Percentiles rank a stretch among this genome's conserved stretches.
Conservation (phyloP, 2,797 vertebrate species). For the Botia kubotai region DNA sequence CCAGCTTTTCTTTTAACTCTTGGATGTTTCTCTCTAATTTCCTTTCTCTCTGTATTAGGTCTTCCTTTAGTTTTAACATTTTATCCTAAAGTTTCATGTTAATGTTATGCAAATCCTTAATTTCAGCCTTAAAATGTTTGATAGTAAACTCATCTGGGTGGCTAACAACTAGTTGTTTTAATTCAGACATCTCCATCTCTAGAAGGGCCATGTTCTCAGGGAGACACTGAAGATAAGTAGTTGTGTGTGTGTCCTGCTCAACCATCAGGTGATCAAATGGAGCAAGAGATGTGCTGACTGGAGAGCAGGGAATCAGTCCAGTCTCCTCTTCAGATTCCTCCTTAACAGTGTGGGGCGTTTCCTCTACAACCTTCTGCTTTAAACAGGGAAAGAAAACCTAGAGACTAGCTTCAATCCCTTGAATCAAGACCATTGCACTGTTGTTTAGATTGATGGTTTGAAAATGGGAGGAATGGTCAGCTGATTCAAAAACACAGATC, state of each 20-base stretch:
- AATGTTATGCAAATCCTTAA: not conserved
- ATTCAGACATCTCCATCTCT: not conserved
- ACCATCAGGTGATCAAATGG: too few species aligned
- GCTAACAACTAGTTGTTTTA: not conserved
- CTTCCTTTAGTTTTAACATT: not conserved
- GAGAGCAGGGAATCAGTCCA: too few species aligned
- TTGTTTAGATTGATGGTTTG: not conserved
- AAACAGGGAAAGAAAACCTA: too few species aligned
- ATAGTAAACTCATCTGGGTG: not conserved
- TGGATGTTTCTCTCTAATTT: not conserved
- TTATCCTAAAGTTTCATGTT: not conserved
- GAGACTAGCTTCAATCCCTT: not conserved
- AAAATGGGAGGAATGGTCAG: not conserved
- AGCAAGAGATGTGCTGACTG: too few species aligned
- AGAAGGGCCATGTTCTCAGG: not conserved
- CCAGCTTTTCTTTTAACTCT: not conserved
- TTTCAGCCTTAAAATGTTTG: not conserved
- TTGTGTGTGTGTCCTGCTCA: not conserved
- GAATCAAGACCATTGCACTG: not conserved
- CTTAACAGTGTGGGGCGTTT: too few species aligned
- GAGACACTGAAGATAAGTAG: not conserved
- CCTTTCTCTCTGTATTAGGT: not conserved
- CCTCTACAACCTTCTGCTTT: too few species aligned
- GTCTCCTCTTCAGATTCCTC: too few species aligned
- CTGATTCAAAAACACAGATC: slow-evolving; percentile 14